Conservation (phyloP, 2,797 vertebrate genomes). For the Champsocephalus esox region DNA sequence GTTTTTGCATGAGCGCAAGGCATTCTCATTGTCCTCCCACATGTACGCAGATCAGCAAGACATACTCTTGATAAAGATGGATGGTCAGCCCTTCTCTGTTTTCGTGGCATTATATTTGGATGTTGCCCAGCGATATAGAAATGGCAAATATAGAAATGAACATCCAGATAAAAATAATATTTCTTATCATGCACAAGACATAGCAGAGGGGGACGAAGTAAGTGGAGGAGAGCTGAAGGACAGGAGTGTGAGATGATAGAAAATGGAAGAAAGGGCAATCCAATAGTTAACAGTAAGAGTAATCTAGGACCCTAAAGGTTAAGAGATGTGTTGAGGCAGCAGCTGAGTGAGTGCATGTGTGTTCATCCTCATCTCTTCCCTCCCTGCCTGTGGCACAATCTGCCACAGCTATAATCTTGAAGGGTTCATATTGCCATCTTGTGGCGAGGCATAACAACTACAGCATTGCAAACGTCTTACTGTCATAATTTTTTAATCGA, state of each 20-base stretch:
- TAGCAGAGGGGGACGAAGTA: background rate
- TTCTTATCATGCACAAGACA: background rate
- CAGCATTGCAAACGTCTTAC: background rate
- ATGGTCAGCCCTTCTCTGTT: slow-evolving; percentile 4
- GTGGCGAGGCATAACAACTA: slow-evolving; percentile 46
- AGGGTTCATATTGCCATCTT: slow-evolving; percentile 55
- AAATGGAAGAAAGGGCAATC: slow-evolving; percentile 9
- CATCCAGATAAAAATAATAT: background rate
- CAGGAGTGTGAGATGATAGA: background rate
- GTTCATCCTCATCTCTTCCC: slow-evolving; percentile 23
- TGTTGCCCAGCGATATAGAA: slow-evolving; percentile 10
- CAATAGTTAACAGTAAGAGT: slow-evolving; percentile 30
- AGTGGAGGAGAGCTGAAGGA: slow-evolving; percentile 1
- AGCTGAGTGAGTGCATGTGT: slow-evolving; percentile 38
- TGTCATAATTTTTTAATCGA: background rate
- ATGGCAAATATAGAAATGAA: slow-evolving; percentile 7
- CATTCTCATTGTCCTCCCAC: background rate
- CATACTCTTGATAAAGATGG: background rate
- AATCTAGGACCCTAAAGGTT: slow-evolving; percentile 30
- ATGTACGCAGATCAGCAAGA: background rate
- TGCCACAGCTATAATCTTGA: background rate
- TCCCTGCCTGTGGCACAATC: slow-evolving; percentile 25
- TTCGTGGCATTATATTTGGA: background rate
- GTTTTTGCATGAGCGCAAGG: too few relatives aligned
- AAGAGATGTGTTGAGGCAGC: slow-evolving; percentile 52